phyloP scores from a whole-genome alignment of 2,888 invertebrate species.

The Nowickia ferox region DNA sequence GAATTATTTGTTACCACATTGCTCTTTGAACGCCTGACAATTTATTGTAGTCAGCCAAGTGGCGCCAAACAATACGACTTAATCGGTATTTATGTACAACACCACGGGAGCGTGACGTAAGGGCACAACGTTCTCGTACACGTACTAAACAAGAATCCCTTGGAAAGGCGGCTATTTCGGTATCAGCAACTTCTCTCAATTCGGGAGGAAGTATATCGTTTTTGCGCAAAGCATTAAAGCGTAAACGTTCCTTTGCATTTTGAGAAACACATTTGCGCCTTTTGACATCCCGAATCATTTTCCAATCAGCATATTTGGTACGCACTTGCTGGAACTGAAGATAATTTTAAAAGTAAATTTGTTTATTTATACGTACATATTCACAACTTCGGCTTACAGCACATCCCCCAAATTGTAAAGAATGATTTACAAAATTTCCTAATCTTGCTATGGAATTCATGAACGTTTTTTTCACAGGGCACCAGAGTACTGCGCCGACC shows the following conservation, averaged over 20 bases:
- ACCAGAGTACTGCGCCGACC: too few species aligned
- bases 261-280: constrained; percentile 90
- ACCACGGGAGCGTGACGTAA: constrained; percentile 95
- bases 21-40: constrained; percentile 95
- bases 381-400: constrained; percentile 75
- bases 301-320: constrained; percentile 91
- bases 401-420: constrained; percentile 78
- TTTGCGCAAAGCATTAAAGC: constrained; percentile 92
- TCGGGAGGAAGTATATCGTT: constrained; percentile 93
- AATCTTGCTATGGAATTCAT: constrained; percentile 78
- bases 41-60: constrained; percentile 96
- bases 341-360: neutral
- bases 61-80: constrained; percentile 95
- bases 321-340: constrained; percentile 88
- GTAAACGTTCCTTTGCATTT: constrained; percentile 89
- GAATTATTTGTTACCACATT: constrained; percentile 88
- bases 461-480: neutral
- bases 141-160: constrained; percentile 88
- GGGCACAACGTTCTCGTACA: constrained; percentile 90
- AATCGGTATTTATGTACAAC: constrained; percentile 91
- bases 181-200: constrained; percentile 89
- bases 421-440: constrained; percentile 76
- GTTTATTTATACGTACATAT: neutral
- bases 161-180: constrained; percentile 90
- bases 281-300: constrained; percentile 94